A percentile compares a stretch with the other conserved stretches of the same genome.
Conservation (phyloP, 2,113 vertebrate genomes). For the Ondatra zibethicus region DNA sequence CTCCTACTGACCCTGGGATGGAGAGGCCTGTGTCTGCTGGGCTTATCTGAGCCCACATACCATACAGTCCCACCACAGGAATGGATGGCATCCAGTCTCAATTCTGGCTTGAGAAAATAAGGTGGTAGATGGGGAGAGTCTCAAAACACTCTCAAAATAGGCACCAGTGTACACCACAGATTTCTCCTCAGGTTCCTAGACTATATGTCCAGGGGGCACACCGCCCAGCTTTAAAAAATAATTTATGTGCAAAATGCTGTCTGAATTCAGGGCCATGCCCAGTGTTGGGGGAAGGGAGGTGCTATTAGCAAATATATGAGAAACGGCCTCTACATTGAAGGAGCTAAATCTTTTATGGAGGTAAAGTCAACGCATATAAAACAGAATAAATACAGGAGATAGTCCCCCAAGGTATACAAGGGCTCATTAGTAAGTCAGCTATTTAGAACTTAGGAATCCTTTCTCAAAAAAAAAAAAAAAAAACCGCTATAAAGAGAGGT, state of each 20-base stretch:
- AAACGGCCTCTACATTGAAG: constrained; percentile 5
- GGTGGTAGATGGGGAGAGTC: not conserved
- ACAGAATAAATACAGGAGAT: constrained; percentile 19
- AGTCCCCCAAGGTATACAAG: constrained; percentile 39
- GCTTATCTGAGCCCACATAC: constrained; percentile 9
- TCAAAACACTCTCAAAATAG: constrained; percentile 12
- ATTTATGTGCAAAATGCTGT: constrained; percentile 34
- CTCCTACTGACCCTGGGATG: constrained; percentile 43
- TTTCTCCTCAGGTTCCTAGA: constrained; percentile 14
- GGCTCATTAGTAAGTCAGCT: constrained; percentile 58
- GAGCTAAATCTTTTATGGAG: constrained; percentile 32
- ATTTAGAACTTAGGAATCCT: constrained; percentile 40
- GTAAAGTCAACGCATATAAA: constrained; percentile 33
- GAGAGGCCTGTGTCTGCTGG: constrained; percentile 18
- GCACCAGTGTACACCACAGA: not conserved
- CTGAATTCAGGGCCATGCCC: constrained; percentile 14
- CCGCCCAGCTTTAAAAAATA: constrained; percentile 39
- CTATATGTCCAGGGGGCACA: not conserved
- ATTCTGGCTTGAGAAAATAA: not conserved
- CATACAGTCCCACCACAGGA: not conserved
- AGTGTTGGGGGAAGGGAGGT: not conserved
- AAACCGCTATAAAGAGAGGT: not conserved
- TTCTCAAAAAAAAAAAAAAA: constrained; percentile 14
- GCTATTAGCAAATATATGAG: not conserved
- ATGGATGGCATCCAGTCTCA: not conserved